Conservation (phyloP, 2,797 vertebrate species). For the Phoxinus dragarum region DNA sequence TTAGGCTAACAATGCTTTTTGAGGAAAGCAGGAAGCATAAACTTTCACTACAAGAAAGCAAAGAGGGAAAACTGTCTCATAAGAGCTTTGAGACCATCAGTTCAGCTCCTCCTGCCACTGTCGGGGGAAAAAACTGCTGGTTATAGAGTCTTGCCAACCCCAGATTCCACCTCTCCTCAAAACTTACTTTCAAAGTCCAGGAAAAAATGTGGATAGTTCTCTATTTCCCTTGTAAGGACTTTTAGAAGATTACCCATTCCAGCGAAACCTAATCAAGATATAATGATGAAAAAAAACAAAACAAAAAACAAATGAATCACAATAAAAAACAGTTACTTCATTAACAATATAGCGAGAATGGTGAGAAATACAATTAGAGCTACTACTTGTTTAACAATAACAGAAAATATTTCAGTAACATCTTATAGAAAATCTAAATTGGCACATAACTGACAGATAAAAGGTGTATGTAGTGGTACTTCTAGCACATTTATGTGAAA, state of each 20-base stretch:
- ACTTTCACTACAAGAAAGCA: conserved; percentile 28
- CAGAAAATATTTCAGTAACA: neutral
- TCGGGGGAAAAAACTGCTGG: conserved; percentile 27
- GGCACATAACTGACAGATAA: neutral
- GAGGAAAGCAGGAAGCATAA: neutral
- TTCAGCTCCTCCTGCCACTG: conserved; percentile 51
- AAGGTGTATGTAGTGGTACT: neutral
- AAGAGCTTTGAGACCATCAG: conserved; percentile 38
- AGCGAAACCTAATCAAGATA: conserved; percentile 92
- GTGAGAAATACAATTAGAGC: neutral
- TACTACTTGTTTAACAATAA: neutral
- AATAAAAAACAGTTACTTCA: conserved; percentile 18
- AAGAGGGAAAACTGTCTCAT: conserved; percentile 6
- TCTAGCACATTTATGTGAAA: neutral
- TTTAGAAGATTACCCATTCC: conserved; percentile 99
- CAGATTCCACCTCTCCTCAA: conserved; percentile 56
- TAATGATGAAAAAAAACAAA: conserved; percentile 59
- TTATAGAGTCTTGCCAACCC: conserved; percentile 54
- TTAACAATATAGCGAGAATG: neutral
- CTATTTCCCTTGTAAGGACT: conserved; percentile 99
- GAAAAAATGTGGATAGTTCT: conserved; percentile 99
- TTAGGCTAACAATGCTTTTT: too few relatives aligned
- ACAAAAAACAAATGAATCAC: conserved; percentile 28
- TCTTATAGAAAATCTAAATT: neutral
- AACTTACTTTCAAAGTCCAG: conserved; percentile 99